Percentiles rank a stretch among this genome's conserved stretches.
These are phyloP conservation scores for Tapera naevia DNA, from an alignment of 2,797 vertebrate species.

Conservation along the genomic window DNA sequence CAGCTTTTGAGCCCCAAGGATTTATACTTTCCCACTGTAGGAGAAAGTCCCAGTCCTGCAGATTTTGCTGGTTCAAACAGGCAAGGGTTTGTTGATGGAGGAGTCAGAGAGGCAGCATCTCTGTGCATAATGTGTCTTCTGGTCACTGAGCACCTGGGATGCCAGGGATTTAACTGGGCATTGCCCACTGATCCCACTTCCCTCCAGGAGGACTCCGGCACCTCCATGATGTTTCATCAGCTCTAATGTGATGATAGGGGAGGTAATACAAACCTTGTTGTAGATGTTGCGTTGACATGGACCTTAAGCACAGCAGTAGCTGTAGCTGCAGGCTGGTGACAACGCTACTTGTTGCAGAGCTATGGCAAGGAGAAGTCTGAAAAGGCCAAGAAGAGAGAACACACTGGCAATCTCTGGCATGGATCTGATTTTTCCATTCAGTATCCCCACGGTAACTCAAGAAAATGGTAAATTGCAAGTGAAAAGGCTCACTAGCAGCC, in stretches of 20 bases:
- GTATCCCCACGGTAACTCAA: not conserved
- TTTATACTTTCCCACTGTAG: not conserved
- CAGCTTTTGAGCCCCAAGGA: not conserved
- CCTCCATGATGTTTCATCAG: rapidly evolving
- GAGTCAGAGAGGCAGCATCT: not conserved
- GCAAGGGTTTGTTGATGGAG: rapidly evolving
- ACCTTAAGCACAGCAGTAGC: not conserved
- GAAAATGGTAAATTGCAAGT: constrained; percentile 47
- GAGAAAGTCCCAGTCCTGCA: not conserved
- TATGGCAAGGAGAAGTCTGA: not conserved
- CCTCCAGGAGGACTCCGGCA: not conserved
- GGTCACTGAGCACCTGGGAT: not conserved
- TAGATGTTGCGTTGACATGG: not conserved
- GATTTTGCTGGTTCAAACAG: not conserved
- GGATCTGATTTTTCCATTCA: constrained; percentile 48
- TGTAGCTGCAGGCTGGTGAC: not conserved
- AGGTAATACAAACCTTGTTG: not conserved
- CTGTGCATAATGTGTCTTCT: rapidly evolving
- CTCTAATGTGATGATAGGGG: not conserved
- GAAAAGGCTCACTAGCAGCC: constrained; percentile 53
- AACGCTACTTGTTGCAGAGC: not conserved
- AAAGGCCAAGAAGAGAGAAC: not conserved
- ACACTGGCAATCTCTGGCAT: not conserved
- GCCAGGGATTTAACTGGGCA: not conserved
- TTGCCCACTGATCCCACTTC: not conserved